These are phyloP conservation scores for Lamellibrachia luymesi DNA, from an alignment of 1,140 invertebrate genomes.

Conservation along the genomic window DNA sequence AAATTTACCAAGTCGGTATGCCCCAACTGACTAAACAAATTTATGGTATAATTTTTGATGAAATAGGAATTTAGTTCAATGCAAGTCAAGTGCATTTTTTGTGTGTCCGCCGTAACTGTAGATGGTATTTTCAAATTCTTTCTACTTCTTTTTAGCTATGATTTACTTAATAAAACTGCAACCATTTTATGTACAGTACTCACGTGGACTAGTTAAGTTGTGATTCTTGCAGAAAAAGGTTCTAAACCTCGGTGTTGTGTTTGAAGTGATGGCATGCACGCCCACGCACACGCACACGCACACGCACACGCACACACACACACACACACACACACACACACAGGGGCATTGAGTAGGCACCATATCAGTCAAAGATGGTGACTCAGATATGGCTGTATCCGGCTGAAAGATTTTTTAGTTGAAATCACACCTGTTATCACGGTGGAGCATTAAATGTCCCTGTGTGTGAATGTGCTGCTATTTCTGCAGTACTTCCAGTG, in stretches of 20 bases:
- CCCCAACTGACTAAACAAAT: too few relatives aligned
- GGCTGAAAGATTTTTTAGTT: not conserved
- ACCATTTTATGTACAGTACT: too few relatives aligned
- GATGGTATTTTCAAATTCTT: not conserved
- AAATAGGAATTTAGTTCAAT: not conserved
- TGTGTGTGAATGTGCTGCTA: not conserved
- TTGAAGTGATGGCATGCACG: too few relatives aligned
- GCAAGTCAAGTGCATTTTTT: not conserved
- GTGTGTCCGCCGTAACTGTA: not conserved
- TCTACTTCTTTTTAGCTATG: not conserved
- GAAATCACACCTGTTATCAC: not conserved
- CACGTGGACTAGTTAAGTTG: too few relatives aligned
- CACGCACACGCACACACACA: too few relatives aligned
- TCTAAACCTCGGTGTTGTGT: too few relatives aligned
- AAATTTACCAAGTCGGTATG: too few relatives aligned
- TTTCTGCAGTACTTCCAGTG: not conserved
- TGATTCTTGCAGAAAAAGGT: too few relatives aligned
- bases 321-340: not conserved
- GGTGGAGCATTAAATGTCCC: not conserved
- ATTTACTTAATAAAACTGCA: too few relatives aligned
- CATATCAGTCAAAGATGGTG: not conserved
- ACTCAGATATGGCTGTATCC: not conserved
- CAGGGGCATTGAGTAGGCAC: not conserved
- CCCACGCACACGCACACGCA: too few relatives aligned
- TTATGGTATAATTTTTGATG: too few relatives aligned